Evolutionary conservation across 2,113 vertebrate genomes (phyloP).

Genomic region (Hipposideros armiger): DNA sequence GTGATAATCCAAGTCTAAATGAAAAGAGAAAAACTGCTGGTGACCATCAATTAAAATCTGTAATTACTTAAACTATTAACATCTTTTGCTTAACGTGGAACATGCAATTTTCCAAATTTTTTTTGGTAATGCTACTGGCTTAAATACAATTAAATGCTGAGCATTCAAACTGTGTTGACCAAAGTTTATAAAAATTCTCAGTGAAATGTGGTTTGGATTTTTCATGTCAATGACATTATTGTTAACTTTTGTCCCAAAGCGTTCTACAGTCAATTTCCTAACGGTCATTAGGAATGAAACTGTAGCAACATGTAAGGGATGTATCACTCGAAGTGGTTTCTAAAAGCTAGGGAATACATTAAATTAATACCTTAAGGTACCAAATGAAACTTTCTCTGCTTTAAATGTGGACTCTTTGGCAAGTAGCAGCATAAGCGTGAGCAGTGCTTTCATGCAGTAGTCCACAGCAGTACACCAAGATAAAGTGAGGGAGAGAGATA

Average conservation of each 20-base stretch:
- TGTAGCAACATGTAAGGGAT: slow-evolving; percentile 60
- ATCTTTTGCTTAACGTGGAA: background rate
- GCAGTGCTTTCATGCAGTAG: background rate
- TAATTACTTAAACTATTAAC: background rate
- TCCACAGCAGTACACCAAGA: background rate
- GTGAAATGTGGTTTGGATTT: slow-evolving; percentile 37
- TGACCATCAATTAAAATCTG: slow-evolving; percentile 46
- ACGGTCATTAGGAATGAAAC: slow-evolving; percentile 52
- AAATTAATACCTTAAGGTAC: slow-evolving; percentile 71
- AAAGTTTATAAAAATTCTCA: background rate
- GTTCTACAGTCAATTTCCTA: slow-evolving; percentile 50
- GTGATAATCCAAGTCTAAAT: slow-evolving; percentile 92
- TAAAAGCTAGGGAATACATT: slow-evolving; percentile 67
- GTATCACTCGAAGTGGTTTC: slow-evolving; percentile 50
- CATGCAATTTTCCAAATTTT: background rate
- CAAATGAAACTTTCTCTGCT: slow-evolving; percentile 30
- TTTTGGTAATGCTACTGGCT: background rate
- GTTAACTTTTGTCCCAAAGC: slow-evolving; percentile 38
- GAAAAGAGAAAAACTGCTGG: slow-evolving; percentile 71
- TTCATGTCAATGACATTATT: slow-evolving; percentile 59
- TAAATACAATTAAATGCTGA: slow-evolving; percentile 19
- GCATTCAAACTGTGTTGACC: background rate
- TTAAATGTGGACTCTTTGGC: slow-evolving; percentile 17
- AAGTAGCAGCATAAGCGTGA: slow-evolving; percentile 50
- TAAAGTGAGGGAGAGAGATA: background rate